Conservation (phyloP, 35 echinoderm and acorn worm species). For the Apostichopus californicus region DNA sequence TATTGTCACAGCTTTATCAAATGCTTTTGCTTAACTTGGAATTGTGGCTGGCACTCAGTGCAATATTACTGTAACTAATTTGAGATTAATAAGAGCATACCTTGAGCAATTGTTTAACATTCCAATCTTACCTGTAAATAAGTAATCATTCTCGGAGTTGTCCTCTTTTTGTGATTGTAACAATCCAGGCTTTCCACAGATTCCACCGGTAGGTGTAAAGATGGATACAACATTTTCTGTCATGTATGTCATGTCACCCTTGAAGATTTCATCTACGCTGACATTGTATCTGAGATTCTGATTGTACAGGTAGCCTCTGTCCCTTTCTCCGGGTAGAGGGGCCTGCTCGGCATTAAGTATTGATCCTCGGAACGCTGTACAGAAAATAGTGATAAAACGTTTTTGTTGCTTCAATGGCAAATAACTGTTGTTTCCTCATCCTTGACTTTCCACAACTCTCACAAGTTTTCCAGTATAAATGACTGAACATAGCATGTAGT, state of each 20-base stretch:
- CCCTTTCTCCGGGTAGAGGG: neutral
- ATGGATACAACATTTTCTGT: neutral
- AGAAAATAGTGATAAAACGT: neutral
- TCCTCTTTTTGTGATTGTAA: neutral
- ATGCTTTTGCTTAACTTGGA: too few relatives aligned
- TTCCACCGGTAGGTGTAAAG: neutral
- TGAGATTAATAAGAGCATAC: too few relatives aligned
- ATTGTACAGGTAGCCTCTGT: neutral
- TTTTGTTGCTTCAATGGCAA: neutral
- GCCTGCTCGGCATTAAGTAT: neutral
- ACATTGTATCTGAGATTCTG: neutral
- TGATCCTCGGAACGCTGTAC: neutral
- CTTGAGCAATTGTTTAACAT: too few relatives aligned
- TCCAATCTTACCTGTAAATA: neutral
- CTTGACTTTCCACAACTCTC: too few relatives aligned
- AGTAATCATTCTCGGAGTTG: neutral
- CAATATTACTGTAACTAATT: too few relatives aligned
- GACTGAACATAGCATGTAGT: too few relatives aligned
- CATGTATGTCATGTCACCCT: neutral
- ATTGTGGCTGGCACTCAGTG: too few relatives aligned
- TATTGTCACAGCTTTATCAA: too few relatives aligned
- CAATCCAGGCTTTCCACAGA: neutral
- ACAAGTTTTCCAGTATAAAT: too few relatives aligned
- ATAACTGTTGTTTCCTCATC: too few relatives aligned
- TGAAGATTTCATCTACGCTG: neutral